Base-by-base conservation (phyloP, 2,797 vertebrate species). In the Poecile montanus region DNA sequence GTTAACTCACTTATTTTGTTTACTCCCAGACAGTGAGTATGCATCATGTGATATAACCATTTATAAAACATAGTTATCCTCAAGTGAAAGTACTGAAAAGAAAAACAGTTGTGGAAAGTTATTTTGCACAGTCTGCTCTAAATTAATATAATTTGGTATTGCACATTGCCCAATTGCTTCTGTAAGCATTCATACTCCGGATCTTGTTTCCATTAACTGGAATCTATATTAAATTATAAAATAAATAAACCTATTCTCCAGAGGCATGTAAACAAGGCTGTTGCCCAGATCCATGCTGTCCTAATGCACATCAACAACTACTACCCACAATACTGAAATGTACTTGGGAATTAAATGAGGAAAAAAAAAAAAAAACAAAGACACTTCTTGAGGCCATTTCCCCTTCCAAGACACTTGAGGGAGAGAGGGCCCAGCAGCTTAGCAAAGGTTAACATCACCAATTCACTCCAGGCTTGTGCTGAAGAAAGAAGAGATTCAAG, bases 401-500 rank as follows among this genome's bases (percentile, higher is more conserved):
- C 56, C 70, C 56, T 75, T 76, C 63, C 17, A 58, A 54, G 51
- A 65, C 26, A 36, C 15, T 21, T 44, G 44, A 42, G 66, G 84
- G 68, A 91, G 5, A 54, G 8, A 75, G 11, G 23, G 42, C 13
- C 7, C 1, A 34, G 42, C 30, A 75, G 10, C 36, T 61, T 58
- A 27, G 30, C 30, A 68, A 60, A 82, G 13, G 12, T 38, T 66
- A 58, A 73, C 47, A 38, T 53, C 67, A 76, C 27, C 13, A 12
- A 18, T 54, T 76, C 58, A 60, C 67, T 75, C 58, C 30, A 80
- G 70, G 45, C 34, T 75, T 53, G 12, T 22, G 10, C 29, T 27
- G 38, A 84, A 92, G n/a, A 90, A 88, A 70, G 67, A 84, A 38
- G 50, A 79, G 16, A 53, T 75, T 79, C 71, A 66, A 87, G 16